A percentile compares a stretch with the other conserved stretches of the same genome.
These are phyloP conservation scores for Thecophora atra DNA, from an alignment of 2,888 invertebrate species.

Conservation along the genomic window DNA sequence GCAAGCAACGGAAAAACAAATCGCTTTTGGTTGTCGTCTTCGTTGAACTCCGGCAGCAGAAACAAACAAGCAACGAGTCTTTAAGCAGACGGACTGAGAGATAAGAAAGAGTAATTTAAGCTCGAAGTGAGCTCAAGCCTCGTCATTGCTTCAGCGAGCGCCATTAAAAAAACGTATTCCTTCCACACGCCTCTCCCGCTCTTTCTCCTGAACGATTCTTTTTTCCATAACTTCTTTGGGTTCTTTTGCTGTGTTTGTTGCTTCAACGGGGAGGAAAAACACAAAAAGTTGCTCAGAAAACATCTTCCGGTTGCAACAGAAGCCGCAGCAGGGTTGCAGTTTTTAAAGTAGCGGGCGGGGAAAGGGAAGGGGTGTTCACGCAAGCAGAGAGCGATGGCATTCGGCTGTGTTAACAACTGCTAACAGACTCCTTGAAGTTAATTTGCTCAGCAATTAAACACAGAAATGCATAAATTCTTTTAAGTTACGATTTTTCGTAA, in stretches of 20 bases:
- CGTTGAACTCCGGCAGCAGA: no score
- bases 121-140: no score
- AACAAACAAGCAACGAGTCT: no score
- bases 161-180: no score
- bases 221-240: background rate
- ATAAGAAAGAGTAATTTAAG: no score
- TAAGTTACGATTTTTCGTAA: background rate
- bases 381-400: no score
- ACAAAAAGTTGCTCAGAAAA: background rate
- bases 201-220: background rate
- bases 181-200: background rate
- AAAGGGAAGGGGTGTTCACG: no score
- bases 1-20: background rate
- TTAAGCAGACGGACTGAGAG: no score
- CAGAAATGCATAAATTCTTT: background rate
- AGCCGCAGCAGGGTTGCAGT: background rate
- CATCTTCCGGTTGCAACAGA: background rate
- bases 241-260: background rate
- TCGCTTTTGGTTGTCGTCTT: background rate
- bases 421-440: background rate
- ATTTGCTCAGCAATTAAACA: background rate
- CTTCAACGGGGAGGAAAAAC: no score
- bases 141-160: no score
- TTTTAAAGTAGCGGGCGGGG: no score
- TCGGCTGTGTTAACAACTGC: slow-evolving; percentile 1